phyloP scores from a whole-genome alignment of 2,888 invertebrate species.

The Carterocephalus palaemon region DNA sequence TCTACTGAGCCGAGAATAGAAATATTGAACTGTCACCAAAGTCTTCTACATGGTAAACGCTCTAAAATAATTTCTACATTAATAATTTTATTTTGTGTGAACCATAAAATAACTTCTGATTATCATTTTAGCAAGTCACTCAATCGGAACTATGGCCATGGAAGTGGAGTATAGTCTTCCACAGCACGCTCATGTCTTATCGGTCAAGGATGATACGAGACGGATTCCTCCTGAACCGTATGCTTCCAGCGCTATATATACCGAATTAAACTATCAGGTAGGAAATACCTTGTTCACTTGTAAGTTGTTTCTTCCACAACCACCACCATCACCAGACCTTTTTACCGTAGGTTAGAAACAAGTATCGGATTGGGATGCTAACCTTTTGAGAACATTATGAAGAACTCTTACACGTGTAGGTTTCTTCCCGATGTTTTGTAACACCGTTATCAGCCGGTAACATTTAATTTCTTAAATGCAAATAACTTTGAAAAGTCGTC shows the following conservation, averaged over 20 bases:
- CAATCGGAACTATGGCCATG: conserved; percentile 67
- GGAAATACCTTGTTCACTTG: too few relatives aligned
- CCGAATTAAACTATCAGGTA: conserved; percentile 72
- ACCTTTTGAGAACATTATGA: too few relatives aligned
- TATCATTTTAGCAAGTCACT: conserved; percentile 54
- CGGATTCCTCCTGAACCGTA: conserved; percentile 82
- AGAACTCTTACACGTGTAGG: too few relatives aligned
- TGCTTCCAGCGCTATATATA: conserved; percentile 84
- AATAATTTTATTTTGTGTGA: neutral
- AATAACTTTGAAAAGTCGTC: too few relatives aligned
- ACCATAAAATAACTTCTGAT: conserved; percentile 4
- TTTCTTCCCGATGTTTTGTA: too few relatives aligned
- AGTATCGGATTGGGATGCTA: too few relatives aligned
- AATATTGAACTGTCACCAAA: conserved; percentile 70
- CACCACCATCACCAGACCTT: too few relatives aligned
- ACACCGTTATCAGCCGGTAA: too few relatives aligned
- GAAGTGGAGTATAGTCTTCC: conserved; percentile 73
- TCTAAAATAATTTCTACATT: neutral
- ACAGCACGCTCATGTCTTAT: conserved; percentile 60
- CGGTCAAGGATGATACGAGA: conserved; percentile 56
- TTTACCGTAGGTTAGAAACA: too few relatives aligned
- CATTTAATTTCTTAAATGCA: too few relatives aligned
- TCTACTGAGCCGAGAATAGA: conserved; percentile 69
- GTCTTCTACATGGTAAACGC: conserved; percentile 55
- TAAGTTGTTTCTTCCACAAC: too few relatives aligned